Evolutionary conservation across 2,888 invertebrate species (phyloP).

Genomic region (Poecilobothrus nobilitatus): DNA sequence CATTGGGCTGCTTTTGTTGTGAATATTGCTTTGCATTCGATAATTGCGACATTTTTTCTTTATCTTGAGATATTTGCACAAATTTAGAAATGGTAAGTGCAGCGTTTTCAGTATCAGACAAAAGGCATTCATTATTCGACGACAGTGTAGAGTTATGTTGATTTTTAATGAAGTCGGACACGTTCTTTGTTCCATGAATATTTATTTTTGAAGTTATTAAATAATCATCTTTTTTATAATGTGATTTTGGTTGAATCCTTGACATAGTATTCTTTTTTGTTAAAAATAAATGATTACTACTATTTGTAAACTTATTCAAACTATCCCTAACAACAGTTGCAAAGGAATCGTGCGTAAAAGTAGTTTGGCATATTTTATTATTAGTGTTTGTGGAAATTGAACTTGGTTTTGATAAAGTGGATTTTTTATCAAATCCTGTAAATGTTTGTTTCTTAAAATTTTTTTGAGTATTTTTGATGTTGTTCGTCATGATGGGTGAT

Average conservation of each 20-base stretch:
- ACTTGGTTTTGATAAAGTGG: too few relatives aligned
- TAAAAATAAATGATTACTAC: too few relatives aligned
- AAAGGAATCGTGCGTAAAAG: too few relatives aligned
- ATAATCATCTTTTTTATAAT: not conserved
- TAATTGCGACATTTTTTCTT: not conserved
- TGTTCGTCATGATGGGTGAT: not conserved
- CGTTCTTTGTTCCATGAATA: not conserved
- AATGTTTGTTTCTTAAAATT: not conserved
- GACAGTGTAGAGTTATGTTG: not conserved
- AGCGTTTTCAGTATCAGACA: slow-evolving; percentile 23
- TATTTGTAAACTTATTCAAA: too few relatives aligned
- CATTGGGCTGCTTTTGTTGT: not conserved
- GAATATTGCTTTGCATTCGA: not conserved
- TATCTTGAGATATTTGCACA: slow-evolving; percentile 20
- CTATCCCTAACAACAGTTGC: too few relatives aligned
- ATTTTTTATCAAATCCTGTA: not conserved
- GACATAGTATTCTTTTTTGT: not conserved
- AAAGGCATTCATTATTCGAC: slow-evolving; percentile 18
- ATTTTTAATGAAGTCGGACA: not conserved
- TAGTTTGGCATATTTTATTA: too few relatives aligned
- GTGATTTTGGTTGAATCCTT: not conserved
- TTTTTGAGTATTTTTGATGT: not conserved
- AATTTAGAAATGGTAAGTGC: slow-evolving; percentile 20
- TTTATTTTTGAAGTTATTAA: not conserved
- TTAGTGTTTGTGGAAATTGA: too few relatives aligned